Evolutionary conservation across 2,797 vertebrate species (phyloP), one percentile per base, ranked within the genome.

Genomic region (Takifugu ocellatus): DNA sequence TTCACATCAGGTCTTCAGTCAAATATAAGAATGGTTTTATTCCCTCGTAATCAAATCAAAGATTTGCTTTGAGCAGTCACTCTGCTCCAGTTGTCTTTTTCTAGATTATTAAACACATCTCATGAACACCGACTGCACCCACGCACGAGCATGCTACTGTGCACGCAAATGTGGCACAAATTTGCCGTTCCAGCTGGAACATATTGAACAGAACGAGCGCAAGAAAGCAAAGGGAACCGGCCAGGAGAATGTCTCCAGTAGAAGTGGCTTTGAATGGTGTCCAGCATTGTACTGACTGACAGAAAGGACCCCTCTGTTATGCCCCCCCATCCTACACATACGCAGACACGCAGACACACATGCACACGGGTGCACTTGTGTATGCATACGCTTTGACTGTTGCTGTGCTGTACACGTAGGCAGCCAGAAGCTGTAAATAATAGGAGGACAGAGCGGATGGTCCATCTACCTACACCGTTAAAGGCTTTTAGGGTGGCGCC

Each of bases 291-390:
- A 71, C 87, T 74, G 72, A 79, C 78, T 79, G 79, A 85, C 82
- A 88, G 85, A 87, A 92, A 88, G 81, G 84, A 84, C 65, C 68
- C 66, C 82, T 90, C 86, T 92, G 88, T 92, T 89, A 77, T 60
- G 33, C 48, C 68, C 66, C 55, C 51, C 66, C 54, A 63, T 56
- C 64, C 66, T 56, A 49, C 54, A 48, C 66, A 61, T 42, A 56
- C 42, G 14, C 36, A 39, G 2, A 3, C 36, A 39, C 36, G 14
- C 36, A 10, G 2, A 44, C 43, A 17, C n/a, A 44, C 16, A 44
- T 12, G 16, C 43, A 44, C n/a, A 17, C 43, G 16, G 44, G 69
- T 72, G 52, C 67, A 56, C 44, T 45, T 48, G 54, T 72, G 61
- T 61, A 64, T 63, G 66, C 59, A 27, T 78, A 67, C 58, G 51